Evolutionary conservation across 2,113 vertebrate species (phyloP), one percentile per base, ranked within the genome.

Genomic region (Cochlearius cochlearius): DNA sequence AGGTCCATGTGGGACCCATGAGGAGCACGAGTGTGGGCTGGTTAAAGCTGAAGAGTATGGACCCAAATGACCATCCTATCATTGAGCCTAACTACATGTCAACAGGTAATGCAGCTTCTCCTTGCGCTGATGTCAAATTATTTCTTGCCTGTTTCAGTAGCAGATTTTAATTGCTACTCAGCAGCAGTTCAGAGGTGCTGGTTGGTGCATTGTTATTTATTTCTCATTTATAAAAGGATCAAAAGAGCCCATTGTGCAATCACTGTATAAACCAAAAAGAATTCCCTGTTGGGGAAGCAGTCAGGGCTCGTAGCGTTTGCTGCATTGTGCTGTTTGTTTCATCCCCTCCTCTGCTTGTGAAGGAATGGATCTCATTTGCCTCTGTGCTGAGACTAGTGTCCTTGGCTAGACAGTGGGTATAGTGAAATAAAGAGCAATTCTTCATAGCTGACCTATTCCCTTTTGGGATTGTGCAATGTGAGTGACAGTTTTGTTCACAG

Each of bases 1-100:
- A 99, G 99, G 99, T 99, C 72, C 99, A 99, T 0, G 99, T 99
- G 53, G 99, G 99, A 76, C 98, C 99, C 87, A 98, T 99, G 99
- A 98, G 99, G 95, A 99, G 97, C 96, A 98, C 98, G 0, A 99
- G 99, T 73, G 96, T 98, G 39, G 99, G 99, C 63, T 99, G 99
- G 99, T 79, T 99, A 69, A 99, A 99, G 94, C 98, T 99, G 96
- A 99, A 98, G 97, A 99, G 98, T 43, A 62, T 95, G 85, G 98
- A 98, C 94, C 99, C 99, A 17, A 95, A 80, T 2, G 99, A 99
- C 49, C 99, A 99, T 85, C 99, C 99, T 1, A 71, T 99, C 84
- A 98, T 99, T 53, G 99, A 99, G 41, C 99, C 99, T 27, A 99
- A 99, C 98, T 99, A 99, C 94, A 89, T 99, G 78, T 99, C 99